Evolutionary conservation across 1,140 invertebrate genomes (phyloP).

Genomic region (Pteromalus puparum): DNA sequence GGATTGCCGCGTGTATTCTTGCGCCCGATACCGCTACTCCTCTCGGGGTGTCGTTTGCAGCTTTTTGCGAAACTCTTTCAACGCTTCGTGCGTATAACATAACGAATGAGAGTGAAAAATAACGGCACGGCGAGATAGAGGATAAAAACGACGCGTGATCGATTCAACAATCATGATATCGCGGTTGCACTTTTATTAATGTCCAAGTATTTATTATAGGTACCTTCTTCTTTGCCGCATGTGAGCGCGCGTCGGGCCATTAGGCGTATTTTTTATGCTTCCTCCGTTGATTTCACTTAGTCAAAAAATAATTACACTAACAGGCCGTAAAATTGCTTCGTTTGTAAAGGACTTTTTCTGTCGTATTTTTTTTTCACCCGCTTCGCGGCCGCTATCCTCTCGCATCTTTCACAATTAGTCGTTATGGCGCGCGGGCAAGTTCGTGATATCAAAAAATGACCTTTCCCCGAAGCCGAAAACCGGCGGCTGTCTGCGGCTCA

Average conservation of each 20-base stretch:
- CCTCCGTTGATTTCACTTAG: slow-evolving; percentile 40
- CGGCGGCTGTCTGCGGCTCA: slow-evolving; percentile 58
- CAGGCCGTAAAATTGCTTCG: slow-evolving; percentile 46
- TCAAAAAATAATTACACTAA: slow-evolving; percentile 44
- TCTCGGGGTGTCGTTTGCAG: not conserved
- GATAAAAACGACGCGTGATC: not conserved
- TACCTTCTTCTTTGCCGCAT: not conserved
- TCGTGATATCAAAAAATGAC: slow-evolving; percentile 70
- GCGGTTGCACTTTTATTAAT: slow-evolving; percentile 4
- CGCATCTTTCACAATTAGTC: slow-evolving; percentile 65
- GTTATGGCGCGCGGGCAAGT: slow-evolving; percentile 47
- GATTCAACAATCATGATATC: not conserved
- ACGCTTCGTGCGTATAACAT: not conserved
- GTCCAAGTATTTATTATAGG: not conserved
- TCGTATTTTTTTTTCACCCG: slow-evolving; percentile 56
- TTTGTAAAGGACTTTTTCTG: slow-evolving; percentile 24
- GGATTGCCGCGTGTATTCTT: not conserved
- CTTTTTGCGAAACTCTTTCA: not conserved
- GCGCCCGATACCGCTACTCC: not conserved
- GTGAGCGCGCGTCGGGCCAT: not conserved
- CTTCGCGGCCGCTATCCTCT: slow-evolving; percentile 51
- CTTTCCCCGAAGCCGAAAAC: slow-evolving; percentile 70
- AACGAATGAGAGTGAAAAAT: not conserved
- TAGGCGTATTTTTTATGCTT: slow-evolving; percentile 10
- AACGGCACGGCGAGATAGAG: not conserved